Conservation (phyloP, 1,140 invertebrate species). For the Drosophila pseudoobscura region DNA sequence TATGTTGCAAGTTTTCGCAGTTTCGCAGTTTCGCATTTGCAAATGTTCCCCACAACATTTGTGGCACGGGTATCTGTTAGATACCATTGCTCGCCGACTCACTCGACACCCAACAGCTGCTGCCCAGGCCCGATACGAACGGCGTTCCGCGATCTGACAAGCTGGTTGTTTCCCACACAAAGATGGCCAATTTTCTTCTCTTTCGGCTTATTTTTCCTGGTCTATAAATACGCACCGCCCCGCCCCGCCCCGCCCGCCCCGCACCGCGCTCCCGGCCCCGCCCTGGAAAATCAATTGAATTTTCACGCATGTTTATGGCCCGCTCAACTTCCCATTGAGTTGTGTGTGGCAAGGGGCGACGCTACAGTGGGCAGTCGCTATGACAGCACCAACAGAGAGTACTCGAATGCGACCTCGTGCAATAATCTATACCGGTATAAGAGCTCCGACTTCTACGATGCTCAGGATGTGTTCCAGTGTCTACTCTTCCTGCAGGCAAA, state of each 20-base stretch:
- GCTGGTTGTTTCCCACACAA: slow-evolving; percentile 56
- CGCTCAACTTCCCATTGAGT: slow-evolving; percentile 17
- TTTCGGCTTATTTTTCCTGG: slow-evolving; percentile 10
- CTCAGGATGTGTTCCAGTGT: no score
- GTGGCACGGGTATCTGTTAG: slow-evolving; percentile 35
- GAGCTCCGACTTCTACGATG: no score
- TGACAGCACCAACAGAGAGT: no score
- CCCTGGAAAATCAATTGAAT: slow-evolving; percentile 74
- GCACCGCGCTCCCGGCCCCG: neutral
- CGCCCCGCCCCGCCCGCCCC: neutral
- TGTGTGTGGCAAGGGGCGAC: neutral
- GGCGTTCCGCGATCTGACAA: slow-evolving; percentile 11
- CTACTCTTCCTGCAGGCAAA: no score
- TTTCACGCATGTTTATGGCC: slow-evolving; percentile 75
- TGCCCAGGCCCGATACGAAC: slow-evolving; percentile 20
- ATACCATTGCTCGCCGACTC: slow-evolving; percentile 18
- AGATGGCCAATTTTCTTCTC: slow-evolving; percentile 55
- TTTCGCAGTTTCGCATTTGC: slow-evolving; percentile 15
- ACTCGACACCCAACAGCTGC: slow-evolving; percentile 55
- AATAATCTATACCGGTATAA: no score
- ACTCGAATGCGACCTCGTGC: no score
- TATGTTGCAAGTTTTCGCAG: slow-evolving; percentile 32
- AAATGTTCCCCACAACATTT: slow-evolving; percentile 13
- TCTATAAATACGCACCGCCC: slow-evolving; percentile 61
- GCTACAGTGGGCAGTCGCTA: slow-evolving; percentile 13